Percentiles rank a stretch among this genome's conserved stretches.
Evolutionary conservation across 35 echinoderm and acorn worm species (phyloP).

Genomic region (Lytechinus pictus): DNA sequence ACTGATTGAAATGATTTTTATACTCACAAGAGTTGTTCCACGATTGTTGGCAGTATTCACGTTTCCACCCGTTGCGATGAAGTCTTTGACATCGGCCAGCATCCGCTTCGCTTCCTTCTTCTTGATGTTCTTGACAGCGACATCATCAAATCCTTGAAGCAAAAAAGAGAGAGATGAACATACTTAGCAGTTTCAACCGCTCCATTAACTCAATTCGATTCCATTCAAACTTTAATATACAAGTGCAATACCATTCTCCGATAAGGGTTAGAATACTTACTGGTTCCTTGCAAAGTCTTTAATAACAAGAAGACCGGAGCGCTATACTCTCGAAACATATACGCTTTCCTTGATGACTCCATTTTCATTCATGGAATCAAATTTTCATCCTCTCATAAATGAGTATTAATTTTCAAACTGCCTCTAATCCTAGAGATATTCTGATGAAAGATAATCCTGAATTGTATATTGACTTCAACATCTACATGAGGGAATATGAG

Average conservation of each 20-base stretch:
- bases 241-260: too few relatives aligned
- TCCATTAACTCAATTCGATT: background rate
- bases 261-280: background rate
- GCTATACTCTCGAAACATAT: background rate
- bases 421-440: background rate
- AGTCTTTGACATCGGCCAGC: conserved; percentile 90
- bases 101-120: conserved; percentile 75
- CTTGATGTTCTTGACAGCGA: conserved; percentile 68
- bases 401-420: background rate
- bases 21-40: conserved; percentile 82
- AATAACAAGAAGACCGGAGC: background rate
- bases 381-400: background rate
- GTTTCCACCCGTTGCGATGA: conserved; percentile 71
- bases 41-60: conserved; percentile 79
- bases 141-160: conserved; percentile 65
- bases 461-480: background rate
- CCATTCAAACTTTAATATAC: too few relatives aligned
- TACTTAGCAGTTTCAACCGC: background rate
- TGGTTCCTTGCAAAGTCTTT: background rate
- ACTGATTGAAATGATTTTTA: background rate
- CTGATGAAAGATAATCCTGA: background rate
- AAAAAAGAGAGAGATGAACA: conserved; percentile 5
- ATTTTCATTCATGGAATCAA: background rate
- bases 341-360: background rate
- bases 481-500: background rate